These are phyloP conservation scores for Cotesia congregata DNA, from an alignment of 2,888 invertebrate genomes.

Conservation along the genomic window DNA sequence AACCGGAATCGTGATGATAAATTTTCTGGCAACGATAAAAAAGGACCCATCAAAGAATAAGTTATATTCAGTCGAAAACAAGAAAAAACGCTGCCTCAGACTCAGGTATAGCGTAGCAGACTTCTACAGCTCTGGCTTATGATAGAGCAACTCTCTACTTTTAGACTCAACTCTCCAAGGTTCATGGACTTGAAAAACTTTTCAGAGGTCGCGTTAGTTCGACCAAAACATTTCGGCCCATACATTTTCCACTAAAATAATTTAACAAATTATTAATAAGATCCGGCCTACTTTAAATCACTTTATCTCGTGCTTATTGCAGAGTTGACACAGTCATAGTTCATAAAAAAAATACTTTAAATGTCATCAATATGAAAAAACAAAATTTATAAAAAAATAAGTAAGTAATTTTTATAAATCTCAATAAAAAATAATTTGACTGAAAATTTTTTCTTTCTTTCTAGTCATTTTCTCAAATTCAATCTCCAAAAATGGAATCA, in stretches of 20 bases:
- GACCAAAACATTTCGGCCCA: neutral
- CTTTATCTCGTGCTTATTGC: neutral
- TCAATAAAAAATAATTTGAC: too few species aligned
- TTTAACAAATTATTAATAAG: neutral
- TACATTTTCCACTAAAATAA: neutral
- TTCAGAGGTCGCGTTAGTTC: neutral
- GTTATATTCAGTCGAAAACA: too few species aligned
- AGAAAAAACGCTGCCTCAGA: too few species aligned
- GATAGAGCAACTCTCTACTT: neutral
- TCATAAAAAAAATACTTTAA: neutral
- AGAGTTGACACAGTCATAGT: neutral
- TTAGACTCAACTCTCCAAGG: neutral
- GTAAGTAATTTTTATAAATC: too few species aligned
- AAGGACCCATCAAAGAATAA: too few species aligned
- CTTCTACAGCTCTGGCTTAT: neutral
- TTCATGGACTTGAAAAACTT: neutral
- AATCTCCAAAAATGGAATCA: constrained; percentile 38
- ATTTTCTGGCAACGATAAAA: too few species aligned
- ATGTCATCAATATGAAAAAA: too few species aligned
- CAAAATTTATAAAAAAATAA: too few species aligned
- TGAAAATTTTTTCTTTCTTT: too few species aligned
- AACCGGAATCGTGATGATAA: too few species aligned
- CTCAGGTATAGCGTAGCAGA: neutral
- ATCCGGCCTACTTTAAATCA: neutral
- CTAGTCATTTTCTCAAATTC: too few species aligned